Evolutionary conservation across 2,888 invertebrate species (phyloP).

Genomic region (Drosophila vallismaia): DNA sequence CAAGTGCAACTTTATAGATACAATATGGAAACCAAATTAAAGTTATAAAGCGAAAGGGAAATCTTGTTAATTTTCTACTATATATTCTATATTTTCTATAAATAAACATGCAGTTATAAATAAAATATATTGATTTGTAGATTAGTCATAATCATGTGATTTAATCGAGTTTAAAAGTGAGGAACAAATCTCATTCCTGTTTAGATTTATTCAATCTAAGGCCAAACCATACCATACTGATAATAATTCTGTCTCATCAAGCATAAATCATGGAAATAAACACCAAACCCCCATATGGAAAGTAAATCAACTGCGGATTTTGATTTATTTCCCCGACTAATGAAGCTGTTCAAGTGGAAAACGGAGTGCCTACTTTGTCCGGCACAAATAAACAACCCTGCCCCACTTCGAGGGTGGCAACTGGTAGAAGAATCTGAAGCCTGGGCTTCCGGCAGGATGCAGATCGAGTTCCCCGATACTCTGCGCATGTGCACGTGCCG

Average conservation of each 20-base stretch:
- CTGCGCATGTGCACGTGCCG: conserved; percentile 73
- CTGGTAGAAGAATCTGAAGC: conserved; percentile 16
- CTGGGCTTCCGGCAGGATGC: conserved; percentile 61
- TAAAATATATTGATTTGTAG: neutral
- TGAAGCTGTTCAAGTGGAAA: conserved; percentile 42
- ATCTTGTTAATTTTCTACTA: neutral
- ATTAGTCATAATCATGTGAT: neutral
- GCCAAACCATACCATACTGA: neutral
- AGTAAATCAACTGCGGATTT: conserved; percentile 40
- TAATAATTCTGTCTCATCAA: neutral
- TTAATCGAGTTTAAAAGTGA: no score
- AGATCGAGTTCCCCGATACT: conserved; percentile 43
- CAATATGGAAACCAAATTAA: neutral
- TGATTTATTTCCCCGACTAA: conserved; percentile 42
- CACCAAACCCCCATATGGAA: conserved; percentile 34
- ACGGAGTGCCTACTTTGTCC: conserved; percentile 44
- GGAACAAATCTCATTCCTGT: neutral
- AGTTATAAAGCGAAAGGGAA: neutral
- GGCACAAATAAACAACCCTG: conserved; percentile 36
- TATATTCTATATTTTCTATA: neutral
- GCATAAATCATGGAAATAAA: conserved; percentile 23
- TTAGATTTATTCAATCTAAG: neutral
- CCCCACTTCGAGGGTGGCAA: conserved; percentile 41
- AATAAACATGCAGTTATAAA: neutral
- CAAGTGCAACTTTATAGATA: conserved; percentile 37